A percentile compares a stretch with the other conserved stretches of the same genome.
phyloP scores from a whole-genome alignment of 1,140 invertebrate genomes.

The Apis cerana region DNA sequence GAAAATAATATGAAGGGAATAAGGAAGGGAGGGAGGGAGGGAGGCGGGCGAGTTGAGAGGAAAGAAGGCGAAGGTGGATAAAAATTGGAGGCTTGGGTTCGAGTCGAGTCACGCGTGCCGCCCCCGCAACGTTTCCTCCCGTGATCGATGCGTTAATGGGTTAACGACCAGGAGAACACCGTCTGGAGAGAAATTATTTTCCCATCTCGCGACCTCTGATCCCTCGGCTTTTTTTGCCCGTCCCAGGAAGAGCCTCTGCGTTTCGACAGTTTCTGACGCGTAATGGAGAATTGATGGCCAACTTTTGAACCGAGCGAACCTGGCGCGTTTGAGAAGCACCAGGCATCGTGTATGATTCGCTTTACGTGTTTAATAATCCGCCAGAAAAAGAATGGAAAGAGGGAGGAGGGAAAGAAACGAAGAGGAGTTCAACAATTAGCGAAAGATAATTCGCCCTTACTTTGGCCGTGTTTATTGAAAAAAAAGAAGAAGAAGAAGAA shows the following conservation, averaged over 20 bases:
- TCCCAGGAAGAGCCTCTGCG: background rate
- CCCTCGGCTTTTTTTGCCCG: background rate
- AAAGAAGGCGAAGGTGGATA: constrained; percentile 28
- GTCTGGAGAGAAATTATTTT: constrained; percentile 62
- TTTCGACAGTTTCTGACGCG: background rate
- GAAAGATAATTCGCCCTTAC: constrained; percentile 59
- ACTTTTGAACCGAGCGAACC: background rate
- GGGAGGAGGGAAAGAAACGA: background rate
- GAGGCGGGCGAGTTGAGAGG: background rate
- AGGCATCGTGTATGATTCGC: background rate
- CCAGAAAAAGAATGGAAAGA: background rate
- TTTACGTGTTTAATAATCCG: background rate
- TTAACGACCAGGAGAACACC: constrained; percentile 55
- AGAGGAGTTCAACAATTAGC: constrained; percentile 56
- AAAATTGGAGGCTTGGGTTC: constrained; percentile 32
- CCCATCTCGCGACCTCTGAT: constrained; percentile 39
- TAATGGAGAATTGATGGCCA: constrained; percentile 19
- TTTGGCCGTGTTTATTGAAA: constrained; percentile 39
- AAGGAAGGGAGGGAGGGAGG: background rate
- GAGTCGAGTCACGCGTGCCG: constrained; percentile 9
- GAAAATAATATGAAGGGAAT: background rate
- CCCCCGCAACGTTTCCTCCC: background rate
- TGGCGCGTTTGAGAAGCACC: background rate
- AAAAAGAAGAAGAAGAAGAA: background rate
- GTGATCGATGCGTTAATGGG: constrained; percentile 62